Percentiles rank a stretch among this genome's conserved stretches.
Conservation (phyloP, 2,113 vertebrate genomes). For the Melanocharis versteri region DNA sequence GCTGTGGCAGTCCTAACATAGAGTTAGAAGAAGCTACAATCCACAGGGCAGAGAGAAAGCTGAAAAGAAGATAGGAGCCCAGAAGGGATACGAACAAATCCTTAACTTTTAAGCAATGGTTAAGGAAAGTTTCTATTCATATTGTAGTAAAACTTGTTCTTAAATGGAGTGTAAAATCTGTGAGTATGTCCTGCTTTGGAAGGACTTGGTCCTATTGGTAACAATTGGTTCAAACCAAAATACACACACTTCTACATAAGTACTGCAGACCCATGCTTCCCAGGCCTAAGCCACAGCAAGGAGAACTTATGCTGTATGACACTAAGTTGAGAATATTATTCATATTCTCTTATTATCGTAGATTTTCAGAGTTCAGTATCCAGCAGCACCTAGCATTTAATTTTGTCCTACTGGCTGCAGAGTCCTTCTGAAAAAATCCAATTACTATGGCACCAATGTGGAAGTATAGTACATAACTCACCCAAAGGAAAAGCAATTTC, state of each 20-base stretch:
- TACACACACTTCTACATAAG: accelerated
- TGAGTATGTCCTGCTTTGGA: not conserved
- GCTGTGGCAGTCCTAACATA: too few relatives aligned
- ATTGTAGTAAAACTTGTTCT: not conserved
- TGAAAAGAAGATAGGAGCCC: not conserved
- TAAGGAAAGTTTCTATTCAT: not conserved
- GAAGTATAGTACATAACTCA: not conserved
- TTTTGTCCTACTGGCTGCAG: not conserved
- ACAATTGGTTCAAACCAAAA: not conserved
- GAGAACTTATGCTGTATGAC: not conserved
- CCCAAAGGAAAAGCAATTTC: not conserved
- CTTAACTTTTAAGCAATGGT: not conserved
- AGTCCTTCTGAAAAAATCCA: not conserved
- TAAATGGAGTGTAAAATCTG: not conserved
- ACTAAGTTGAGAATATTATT: not conserved
- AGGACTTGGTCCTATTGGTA: not conserved
- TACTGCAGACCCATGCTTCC: not conserved
- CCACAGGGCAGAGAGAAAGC: not conserved
- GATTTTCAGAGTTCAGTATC: not conserved
- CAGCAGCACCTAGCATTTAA: not conserved
- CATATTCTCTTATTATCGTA: not conserved
- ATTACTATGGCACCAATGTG: not conserved
- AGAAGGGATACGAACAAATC: not conserved
- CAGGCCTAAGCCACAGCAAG: not conserved
- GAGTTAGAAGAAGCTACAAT: not conserved